These are phyloP conservation scores for Ochropacha duplaris DNA, from an alignment of 2,888 invertebrate genomes.

Conservation along the genomic window DNA sequence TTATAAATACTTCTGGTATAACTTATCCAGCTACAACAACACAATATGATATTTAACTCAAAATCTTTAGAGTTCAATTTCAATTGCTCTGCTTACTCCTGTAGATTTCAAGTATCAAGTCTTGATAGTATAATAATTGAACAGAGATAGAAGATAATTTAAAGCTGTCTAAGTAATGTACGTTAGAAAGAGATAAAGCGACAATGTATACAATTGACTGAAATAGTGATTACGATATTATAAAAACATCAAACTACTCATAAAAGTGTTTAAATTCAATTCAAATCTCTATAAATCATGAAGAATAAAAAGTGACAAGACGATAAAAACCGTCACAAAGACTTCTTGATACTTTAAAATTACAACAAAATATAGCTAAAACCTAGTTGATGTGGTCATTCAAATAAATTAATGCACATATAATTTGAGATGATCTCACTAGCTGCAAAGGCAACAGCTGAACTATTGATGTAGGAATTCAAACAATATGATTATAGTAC, in stretches of 20 bases:
- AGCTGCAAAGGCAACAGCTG: neutral
- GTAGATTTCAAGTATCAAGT: too few species aligned
- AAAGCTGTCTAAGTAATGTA: too few species aligned
- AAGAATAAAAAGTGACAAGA: neutral
- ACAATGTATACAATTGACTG: neutral
- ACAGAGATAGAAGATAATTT: too few species aligned
- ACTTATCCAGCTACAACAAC: neutral
- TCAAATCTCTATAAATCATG: neutral
- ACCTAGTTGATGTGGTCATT: conserved; percentile 14
- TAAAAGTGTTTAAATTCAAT: neutral
- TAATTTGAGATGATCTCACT: conserved; percentile 46
- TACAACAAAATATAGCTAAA: neutral
- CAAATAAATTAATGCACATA: conserved; percentile 27
- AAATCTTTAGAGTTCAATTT: neutral
- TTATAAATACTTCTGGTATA: neutral
- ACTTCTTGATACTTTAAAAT: neutral
- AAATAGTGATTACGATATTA: neutral
- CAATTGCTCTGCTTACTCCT: too few species aligned
- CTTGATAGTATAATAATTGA: too few species aligned
- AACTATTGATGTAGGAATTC: neutral
- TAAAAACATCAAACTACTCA: neutral
- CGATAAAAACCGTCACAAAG: neutral
- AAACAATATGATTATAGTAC: neutral
- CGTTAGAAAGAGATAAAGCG: too few species aligned
- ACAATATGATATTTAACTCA: neutral